These are phyloP conservation scores for Pristionchus mayeri DNA, from an alignment of 2,888 invertebrate genomes.

Conservation along the genomic window DNA sequence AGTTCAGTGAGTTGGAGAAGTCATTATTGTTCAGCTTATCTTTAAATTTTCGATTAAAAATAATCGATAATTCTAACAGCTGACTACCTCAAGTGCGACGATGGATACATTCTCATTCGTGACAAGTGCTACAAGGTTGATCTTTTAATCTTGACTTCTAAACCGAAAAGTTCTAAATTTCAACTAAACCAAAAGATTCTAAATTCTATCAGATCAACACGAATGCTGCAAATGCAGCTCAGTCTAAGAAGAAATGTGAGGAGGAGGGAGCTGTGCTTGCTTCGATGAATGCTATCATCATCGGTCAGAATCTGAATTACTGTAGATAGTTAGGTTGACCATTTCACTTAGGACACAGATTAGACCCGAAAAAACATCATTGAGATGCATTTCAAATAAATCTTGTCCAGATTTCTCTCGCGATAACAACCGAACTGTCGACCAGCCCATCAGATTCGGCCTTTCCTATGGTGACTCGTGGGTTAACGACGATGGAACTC, in stretches of 20 bases:
- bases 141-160: neutral
- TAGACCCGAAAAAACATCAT: too few species aligned
- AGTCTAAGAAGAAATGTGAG: conserved; percentile 4
- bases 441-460: conserved; percentile 29
- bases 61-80: neutral
- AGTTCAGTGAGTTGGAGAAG: conserved; percentile 49
- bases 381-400: too few species aligned
- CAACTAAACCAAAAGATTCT: too few species aligned
- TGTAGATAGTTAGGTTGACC: too few species aligned
- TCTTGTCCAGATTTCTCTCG: conserved; percentile 1
- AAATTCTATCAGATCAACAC: conserved; percentile 1
- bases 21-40: too few species aligned
- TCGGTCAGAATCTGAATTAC: conserved; percentile 45
- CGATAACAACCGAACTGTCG: neutral
- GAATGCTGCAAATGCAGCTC: neutral
- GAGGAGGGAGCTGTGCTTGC: conserved; percentile 49
- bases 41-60: too few species aligned
- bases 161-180: too few species aligned
- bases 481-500: conserved; percentile 51
- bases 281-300: conserved; percentile 52
- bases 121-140: conserved; percentile 51
- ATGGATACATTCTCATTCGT: conserved; percentile 51
- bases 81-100: conserved; percentile 49
- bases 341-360: too few species aligned
- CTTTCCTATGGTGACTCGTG: conserved; percentile 48